Evolutionary conservation across 1,140 invertebrate species (phyloP), one percentile per base, ranked within the genome.

Genomic region (Euglossa dilemma): DNA sequence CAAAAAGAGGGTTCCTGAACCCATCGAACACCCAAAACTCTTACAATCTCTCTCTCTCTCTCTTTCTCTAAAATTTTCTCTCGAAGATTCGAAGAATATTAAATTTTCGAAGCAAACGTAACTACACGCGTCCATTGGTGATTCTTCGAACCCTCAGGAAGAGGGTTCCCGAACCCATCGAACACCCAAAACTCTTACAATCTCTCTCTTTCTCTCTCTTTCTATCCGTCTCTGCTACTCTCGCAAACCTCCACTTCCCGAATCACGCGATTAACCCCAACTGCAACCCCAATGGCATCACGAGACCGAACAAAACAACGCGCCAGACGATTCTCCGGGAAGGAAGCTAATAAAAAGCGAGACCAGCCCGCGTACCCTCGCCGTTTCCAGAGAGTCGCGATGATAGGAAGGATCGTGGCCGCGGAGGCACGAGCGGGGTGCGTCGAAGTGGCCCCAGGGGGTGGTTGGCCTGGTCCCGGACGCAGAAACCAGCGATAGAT

Each of bases 401-500:
- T 73, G 28, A 20, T n/a, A 43, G 20, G 36, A n/a, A 57, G 52
- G 45, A 73, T 67, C 16, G 28, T 63, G 61, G 28, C 28, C 25
- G 66, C 50, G 12, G 59, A 20, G 54, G 52, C 69, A 47, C 52
- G n/a, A 52, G 23, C 16, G 25, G 54, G 54, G 85, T 85, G 72
- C 50, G 64, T 61, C 20, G 25, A 61, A 77, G 73, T 63, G 74
- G 73, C 73, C 80, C 56, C 74, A 45, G 66, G 73, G 73, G 70
- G 85, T 82, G 59, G 85, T 56, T 77, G 56, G 52, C 74, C 56
- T 45, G 73, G 80, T 75, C 85, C 85, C 74, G 86, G 64, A 75
- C 75, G 80, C 43, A 86, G 85, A 84, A 75, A 25, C 78, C 63
- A 70, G 72, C 71, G 75, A 82, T 83, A 82, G 76, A 76, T 85